Evolutionary conservation across 2,113 vertebrate genomes (phyloP), one percentile per base, ranked within the genome.

Genomic region (Marmota monax): DNA sequence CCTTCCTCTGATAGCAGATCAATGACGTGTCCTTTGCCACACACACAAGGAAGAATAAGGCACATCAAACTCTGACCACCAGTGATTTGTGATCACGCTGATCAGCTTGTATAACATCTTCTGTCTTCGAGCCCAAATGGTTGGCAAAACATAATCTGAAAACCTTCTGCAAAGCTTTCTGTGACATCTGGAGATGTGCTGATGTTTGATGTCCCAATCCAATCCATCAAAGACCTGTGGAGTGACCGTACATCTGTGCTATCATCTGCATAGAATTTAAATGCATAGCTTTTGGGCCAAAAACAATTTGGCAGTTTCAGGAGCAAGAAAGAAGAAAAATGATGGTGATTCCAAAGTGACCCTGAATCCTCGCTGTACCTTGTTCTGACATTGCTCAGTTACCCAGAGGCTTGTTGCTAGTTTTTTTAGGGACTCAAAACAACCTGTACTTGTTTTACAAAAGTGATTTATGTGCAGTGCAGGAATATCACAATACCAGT

Each of bases 261-360:
- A 92, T 79, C 7, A 77, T 97, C 90, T 97, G 96, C 83, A 84
- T 69, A 97, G 97, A 98, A 96, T 97, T 98, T 92, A 97, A 96
- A 58, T 87, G 95, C 74, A 20, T 4, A 65, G 73, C 27, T 45
- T 18, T 80, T 20, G 18, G 32, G 69, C 77, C 96, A 98, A 98
- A 77, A 96, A 95, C 96, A 96, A 97, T 97, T 96, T 98, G 97
- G 91, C 97, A 98, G 97, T 93, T 92, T 29, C 13, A 97, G 87
- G 84, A 98, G 85, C 20, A 82, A 88, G 48, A 94, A 96, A 96
- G 93, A 98, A 97, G 97, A 98, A 98, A 97, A 98, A 96, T 92
- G 91, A 89, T 95, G 80, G 80, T 96, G 96, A 95, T 92, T 98
- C 95, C 96, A 96, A 95, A 92, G 78, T 97, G 98, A 97, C 97